Evolutionary conservation across 2,888 invertebrate genomes (phyloP), one percentile per base, ranked within the genome.

Genomic region (Panorpa germanica): DNA sequence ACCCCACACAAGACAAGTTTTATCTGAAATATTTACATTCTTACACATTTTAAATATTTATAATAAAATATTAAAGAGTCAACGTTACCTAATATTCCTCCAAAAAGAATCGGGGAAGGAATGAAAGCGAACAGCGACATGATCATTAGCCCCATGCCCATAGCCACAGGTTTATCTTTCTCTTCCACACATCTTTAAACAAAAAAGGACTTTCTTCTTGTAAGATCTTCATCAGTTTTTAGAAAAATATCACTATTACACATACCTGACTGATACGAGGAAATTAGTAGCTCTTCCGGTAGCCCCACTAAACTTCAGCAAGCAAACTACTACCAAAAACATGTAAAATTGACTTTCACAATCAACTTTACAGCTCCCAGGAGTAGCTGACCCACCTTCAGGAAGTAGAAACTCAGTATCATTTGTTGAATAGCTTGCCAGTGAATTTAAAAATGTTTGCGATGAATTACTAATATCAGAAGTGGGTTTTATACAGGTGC

Each of bases 81-180:
- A n/a, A n/a, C n/a, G 45, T 50, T 49, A 67, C 69, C 70, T 41
- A 78, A 61, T 31, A 80, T 63, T 41, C 65, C 69, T 31, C 80
- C 80, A 42, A 76, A 76, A 33, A 78, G 56, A 38, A 81, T 73
- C 1, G 80, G 80, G 27, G 74, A 72, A 1, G 80, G 80, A 40
- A 78, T 70, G 42, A 76, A 73, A 7, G 74, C 71, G 40, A 73
- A 65, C 32, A 75, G 53, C 36, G 72, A 72, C 59, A 72, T 64
- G 40, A 74, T 55, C 46, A 67, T 70, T 38, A 74, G 54, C 15
- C 69, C 65, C 34, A 75, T 65, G 17, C 74, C 76, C 63, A 76
- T 70, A 2, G 75, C 70, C 1, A 71, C 67, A 1, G 74, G 62
- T 47, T 75, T 75, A 44, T 76, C 76, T 45, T 70, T 67, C 41